Conservation (phyloP, 1,140 invertebrate species). For the Cepaea nemoralis region DNA sequence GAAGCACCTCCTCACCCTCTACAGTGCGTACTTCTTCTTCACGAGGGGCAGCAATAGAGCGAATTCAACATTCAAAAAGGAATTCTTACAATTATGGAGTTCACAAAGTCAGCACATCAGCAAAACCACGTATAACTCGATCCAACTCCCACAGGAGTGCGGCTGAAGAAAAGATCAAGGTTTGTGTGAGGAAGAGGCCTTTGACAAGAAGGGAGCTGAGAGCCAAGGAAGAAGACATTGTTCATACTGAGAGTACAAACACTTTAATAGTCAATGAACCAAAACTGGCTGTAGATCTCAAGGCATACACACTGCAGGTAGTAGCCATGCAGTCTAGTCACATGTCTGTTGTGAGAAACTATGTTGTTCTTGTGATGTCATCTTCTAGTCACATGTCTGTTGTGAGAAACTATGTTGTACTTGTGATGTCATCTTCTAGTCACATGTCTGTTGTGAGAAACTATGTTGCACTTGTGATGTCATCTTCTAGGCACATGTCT, state of each 20-base stretch:
- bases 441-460: no score
- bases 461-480: no score
- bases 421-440: no score
- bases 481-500: no score
- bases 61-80: conserved; percentile 28
- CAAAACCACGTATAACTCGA: conserved; percentile 24
- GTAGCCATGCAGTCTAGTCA: no score
- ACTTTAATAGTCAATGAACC: conserved; percentile 96
- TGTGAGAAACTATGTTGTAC: no score
- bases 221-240: conserved; percentile 88
- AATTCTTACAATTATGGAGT: conserved; percentile 70
- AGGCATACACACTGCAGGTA: conserved; percentile 82
- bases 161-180: conserved; percentile 80
- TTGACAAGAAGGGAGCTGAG: conserved; percentile 85
- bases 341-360: no score
- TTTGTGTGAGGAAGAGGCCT: conserved; percentile 96
- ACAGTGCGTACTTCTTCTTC: conserved; percentile 39
- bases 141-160: conserved; percentile 32
- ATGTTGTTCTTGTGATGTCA: no score
- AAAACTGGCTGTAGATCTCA: conserved; percentile 95
- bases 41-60: conserved; percentile 35
- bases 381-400: no score
- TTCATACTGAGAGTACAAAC: conserved; percentile 92
- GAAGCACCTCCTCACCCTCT: conserved; percentile 16
- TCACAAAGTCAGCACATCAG: conserved; percentile 46